Base-by-base conservation (phyloP, 2,113 vertebrate species). In the Callospermophilus lateralis region DNA sequence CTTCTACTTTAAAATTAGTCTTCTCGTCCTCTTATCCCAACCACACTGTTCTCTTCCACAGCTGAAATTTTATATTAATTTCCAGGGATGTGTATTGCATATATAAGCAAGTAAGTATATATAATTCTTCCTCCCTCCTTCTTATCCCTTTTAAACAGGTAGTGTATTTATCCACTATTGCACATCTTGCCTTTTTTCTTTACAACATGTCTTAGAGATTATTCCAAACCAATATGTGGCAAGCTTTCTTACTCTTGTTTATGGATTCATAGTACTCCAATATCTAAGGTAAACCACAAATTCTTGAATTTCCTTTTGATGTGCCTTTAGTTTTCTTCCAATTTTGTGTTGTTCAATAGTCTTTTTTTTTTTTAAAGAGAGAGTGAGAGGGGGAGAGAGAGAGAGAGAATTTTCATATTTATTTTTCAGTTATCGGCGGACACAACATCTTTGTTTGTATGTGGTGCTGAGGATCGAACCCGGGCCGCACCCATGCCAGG, bases 281-380 rank as follows among this genome's bases (percentile, higher is more conserved):
- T 32, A 6, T 94, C 76, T 95, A 85, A 73, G 17, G 58, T 51
- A 7, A 77, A 28, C 34, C 63, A 22, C 86, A 76, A 77, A 32
- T 72, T 96, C 78, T 5, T 93, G 63, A 80, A 48, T 58, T 90
- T 77, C 48, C 22, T 92, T 85, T 91, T 72, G 48, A 37, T 48
- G 12, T 90, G 17, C 48, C 83, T 86, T 86, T 70, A 89, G 10
- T 90, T 84, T 85, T 30, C 37, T 76, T 58, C 55, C 15, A 22
- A 0, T 61, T 74, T 26, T 86, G 90, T 93, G n/a, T 70, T 96
- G 28, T 58, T 63, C 10, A 68, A 37, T 39, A 78, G 12, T 91
- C 67, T 78, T 77, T 90, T 90, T 45, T 91, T 61, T 78, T 77
- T 90, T 90, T 45, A 68, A 77, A n/a, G n/a, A n/a, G n/a, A n/a